Evolutionary conservation across 2,888 invertebrate species (phyloP).

Genomic region (Ceraclea dissimilis): DNA sequence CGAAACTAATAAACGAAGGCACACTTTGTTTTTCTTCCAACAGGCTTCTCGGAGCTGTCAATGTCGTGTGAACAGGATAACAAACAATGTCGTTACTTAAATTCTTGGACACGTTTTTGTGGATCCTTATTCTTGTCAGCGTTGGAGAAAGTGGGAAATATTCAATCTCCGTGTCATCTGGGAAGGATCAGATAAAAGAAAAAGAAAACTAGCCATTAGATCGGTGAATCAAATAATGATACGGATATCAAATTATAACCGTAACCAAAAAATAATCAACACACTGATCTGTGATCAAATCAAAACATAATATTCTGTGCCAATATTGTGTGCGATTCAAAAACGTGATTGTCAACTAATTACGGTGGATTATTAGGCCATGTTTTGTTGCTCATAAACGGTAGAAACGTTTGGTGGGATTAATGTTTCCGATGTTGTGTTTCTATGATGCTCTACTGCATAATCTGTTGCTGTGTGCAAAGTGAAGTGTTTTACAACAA

Average conservation of each 20-base stretch:
- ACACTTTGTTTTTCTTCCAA: slow-evolving; percentile 53
- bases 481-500: no score
- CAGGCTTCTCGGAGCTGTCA: slow-evolving; percentile 33
- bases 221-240: neutral
- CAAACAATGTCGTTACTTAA: slow-evolving; percentile 47
- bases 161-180: slow-evolving; percentile 73
- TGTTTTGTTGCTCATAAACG: no score
- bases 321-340: no score
- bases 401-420: no score
- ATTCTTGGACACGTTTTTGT: slow-evolving; percentile 51
- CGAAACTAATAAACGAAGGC: slow-evolving; percentile 47
- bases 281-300: no score
- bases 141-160: slow-evolving; percentile 77
- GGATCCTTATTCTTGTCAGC: slow-evolving; percentile 70
- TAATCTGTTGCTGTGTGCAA: no score
- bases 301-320: no score
- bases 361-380: no score
- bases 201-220: slow-evolving; percentile 11
- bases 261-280: no score
- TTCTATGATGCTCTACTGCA: no score
- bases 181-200: slow-evolving; percentile 36
- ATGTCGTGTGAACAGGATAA: slow-evolving; percentile 46
- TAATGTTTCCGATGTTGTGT: no score
- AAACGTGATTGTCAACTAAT: no score
- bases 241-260: neutral